A percentile compares a stretch with the other conserved stretches of the same genome.
Evolutionary conservation across 1,140 invertebrate genomes (phyloP).

Genomic region (Aricia agestis): DNA sequence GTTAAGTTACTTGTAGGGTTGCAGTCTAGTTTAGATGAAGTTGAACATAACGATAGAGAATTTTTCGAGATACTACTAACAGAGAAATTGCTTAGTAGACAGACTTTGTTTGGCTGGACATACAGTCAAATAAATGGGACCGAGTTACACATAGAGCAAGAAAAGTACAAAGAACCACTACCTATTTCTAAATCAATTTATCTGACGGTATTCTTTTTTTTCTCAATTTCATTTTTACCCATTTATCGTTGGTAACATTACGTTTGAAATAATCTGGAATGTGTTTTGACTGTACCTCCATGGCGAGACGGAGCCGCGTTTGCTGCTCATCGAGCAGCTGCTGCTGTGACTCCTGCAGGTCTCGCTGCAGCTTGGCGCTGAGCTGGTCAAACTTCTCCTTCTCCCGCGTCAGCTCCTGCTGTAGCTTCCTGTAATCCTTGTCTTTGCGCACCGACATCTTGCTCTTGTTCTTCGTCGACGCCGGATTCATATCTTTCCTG

Average conservation of each 20-base stretch:
- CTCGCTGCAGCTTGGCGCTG: constrained; percentile 88
- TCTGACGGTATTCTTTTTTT: no score
- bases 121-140: no score
- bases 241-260: no score
- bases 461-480: constrained; percentile 85
- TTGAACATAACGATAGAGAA: no score
- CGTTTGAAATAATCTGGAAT: no score
- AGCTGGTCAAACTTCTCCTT: constrained; percentile 95
- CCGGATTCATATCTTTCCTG: constrained; percentile 85
- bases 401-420: constrained; percentile 96
- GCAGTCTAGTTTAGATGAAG: not conserved
- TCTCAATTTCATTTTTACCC: no score
- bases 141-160: no score
- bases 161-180: no score
- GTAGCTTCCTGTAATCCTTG: constrained; percentile 95
- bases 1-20: not conserved
- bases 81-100: no score
- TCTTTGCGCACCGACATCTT: constrained; percentile 92
- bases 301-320: constrained; percentile 87
- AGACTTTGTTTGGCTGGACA: no score
- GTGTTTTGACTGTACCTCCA: constrained; percentile 82
- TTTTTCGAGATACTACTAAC: not conserved
- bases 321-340: constrained; percentile 82
- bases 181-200: no score
- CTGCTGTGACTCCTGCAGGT: constrained; percentile 89